Conservation (phyloP, 1,140 invertebrate species). For the Bathynomus jamesi region DNA sequence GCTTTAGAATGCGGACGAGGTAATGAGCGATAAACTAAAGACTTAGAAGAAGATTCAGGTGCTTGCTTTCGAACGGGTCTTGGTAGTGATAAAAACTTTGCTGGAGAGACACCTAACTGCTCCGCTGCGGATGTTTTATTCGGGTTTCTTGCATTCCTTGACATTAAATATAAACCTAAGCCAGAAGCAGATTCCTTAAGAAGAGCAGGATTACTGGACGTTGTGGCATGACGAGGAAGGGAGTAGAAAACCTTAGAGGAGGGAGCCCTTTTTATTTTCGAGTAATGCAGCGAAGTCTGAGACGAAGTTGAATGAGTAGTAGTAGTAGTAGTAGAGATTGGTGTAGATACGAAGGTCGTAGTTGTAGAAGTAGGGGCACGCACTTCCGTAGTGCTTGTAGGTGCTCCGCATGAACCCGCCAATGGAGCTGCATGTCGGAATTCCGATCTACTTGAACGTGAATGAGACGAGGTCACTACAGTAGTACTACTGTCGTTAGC, state of each 20-base stretch:
- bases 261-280: background rate
- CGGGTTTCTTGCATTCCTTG: background rate
- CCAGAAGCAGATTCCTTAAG: constrained; percentile 6
- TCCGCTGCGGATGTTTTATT: constrained; percentile 12
- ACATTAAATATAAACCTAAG: constrained; percentile 16
- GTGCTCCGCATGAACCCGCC: background rate
- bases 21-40: constrained; percentile 8
- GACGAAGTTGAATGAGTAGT: background rate
- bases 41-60: constrained; percentile 1
- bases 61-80: background rate
- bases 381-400: background rate
- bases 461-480: background rate
- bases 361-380: background rate
- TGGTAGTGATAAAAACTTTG: background rate
- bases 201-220: constrained; percentile 8
- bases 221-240: constrained; percentile 9
- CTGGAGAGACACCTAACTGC: constrained; percentile 9
- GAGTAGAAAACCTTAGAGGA: constrained; percentile 8
- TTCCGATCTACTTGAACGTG: constrained; percentile 5
- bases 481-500: constrained; percentile 2
- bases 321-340: background rate
- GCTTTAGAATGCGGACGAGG: constrained; percentile 1
- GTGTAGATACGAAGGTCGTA: background rate
- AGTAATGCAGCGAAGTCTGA: background rate
- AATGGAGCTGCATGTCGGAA: background rate